Evolutionary conservation across 2,113 vertebrate species (phyloP), one percentile per base, ranked within the genome.

Genomic region (Platichthys stellatus): DNA sequence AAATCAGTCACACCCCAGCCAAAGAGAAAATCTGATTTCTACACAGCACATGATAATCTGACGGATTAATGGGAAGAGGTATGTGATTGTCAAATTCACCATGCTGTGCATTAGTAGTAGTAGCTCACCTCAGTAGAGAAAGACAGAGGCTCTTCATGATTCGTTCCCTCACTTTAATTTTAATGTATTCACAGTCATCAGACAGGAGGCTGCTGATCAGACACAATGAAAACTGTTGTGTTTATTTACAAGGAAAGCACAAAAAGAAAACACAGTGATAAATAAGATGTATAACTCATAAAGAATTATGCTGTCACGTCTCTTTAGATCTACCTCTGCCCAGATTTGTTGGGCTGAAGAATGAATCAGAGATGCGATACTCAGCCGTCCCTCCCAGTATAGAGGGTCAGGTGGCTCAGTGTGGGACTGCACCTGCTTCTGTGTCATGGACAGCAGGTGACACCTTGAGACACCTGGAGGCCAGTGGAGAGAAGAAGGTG

Each of bases 241-340:
- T 51, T 21, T 38, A 18, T 4, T 23, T 35, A 10, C 35, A 24
- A 21, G 10, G 15, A 62, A 31, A 23, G 24, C 3, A 40, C 56
- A n/a, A 64, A 28, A 56, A 56, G 2, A n/a, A 13, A 38, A 59
- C 13, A 14, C 2, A 9, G 18, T 10, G 17, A 9, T 20, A 14
- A 57, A 21, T 9, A 38, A 35, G 28, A 31, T 12, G 57, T 3
- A 47, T 13, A 47, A 9, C 28, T 28, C 28, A 28, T 11, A 3
- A 13, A 1, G 4, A 51, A 20, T 63, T 35, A 2, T 56, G 0
- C 3, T 58, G 4, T 28, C 24, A 6, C 35, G 67, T 18, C 15
- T 18, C 15, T 73, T 0, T 87, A 98, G 97, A 96, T 89, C 90
- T 98, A 89, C 96, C 97, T 81, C 95, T 97, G 65, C 96, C 97